Percentiles rank a stretch among this genome's conserved stretches.
phyloP scores from a whole-genome alignment of 2,797 vertebrate species.

The Furcifer pardalis region DNA sequence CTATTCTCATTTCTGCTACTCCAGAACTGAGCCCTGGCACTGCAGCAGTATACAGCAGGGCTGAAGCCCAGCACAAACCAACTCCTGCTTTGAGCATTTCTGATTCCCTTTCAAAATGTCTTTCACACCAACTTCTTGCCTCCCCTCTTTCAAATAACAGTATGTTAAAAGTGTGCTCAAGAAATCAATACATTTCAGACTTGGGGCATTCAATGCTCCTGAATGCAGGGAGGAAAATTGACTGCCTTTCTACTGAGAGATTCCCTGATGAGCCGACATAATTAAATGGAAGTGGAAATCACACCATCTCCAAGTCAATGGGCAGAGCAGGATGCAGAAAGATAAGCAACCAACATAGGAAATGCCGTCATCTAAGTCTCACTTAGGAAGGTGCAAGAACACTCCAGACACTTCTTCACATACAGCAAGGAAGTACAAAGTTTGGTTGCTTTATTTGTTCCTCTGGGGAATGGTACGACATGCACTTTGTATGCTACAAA shows the following conservation, averaged over 20 bases:
- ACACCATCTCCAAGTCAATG: background rate
- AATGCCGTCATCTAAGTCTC: background rate
- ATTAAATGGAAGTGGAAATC: constrained; percentile 14
- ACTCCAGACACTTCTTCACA: background rate
- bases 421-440: background rate
- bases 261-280: constrained; percentile 14
- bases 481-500: background rate
- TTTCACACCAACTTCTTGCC: constrained; percentile 6
- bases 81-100: background rate
- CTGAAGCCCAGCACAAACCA: background rate
- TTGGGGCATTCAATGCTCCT: constrained; percentile 29
- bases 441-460: background rate
- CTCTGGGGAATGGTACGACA: background rate
- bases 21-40: background rate
- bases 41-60: background rate
- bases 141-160: constrained; percentile 11
- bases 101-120: background rate
- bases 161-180: background rate
- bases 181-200: constrained; percentile 28
- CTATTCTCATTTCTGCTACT: background rate
- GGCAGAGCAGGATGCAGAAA: constrained; percentile 2
- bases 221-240: constrained; percentile 9
- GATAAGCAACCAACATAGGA: background rate
- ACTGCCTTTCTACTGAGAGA: constrained; percentile 29
- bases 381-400: background rate